Evolutionary conservation across 2,113 vertebrate genomes (phyloP), one percentile per base, ranked within the genome.

Genomic region (Phalacrocorax pelagicus): DNA sequence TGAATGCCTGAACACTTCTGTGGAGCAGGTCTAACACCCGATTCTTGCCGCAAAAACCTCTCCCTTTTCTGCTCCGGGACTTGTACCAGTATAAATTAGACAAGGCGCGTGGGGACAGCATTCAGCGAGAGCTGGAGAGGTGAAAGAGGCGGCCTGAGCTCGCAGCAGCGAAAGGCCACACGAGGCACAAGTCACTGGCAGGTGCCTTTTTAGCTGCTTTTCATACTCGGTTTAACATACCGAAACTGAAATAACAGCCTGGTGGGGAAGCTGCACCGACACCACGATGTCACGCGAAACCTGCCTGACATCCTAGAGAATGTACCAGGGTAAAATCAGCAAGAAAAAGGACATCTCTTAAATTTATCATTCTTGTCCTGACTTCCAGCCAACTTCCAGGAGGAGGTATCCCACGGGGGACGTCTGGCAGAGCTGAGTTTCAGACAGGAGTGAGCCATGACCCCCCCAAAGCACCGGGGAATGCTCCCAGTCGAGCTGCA

Each of bases 231-330:
- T 51, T 79, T 72, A 36, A 40, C 26, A 9, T 1, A 18, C 29
- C 4, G 24, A 36, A 80, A 15, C 34, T 47, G 67, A 52, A 83
- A 40, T 13, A 46, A 11, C 52, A 51, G 66, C 20, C 30, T 27
- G 21, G 36, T 15, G 36, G 7, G 55, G 72, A 79, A 73, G 40
- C 46, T 57, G 72, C 27, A 3, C 47, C 11, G 63, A n/a, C 38
- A 71, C 26, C 24, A 16, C 4, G 0, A 10, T 23, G 42, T 46
- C 72, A 29, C 1, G 0, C 2, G 3, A 51, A 67, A 54, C 19
- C 10, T 27, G 42, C 4, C 73, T 66, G 57, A 42, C 27, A 38
- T 27, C 59, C n/a, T 6, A 42, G 15, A 36, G 27, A 29, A 12
- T 30, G 14, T 11, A 36, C 54, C 11, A 30, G 19, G 38, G n/a